Base-by-base conservation (phyloP, 2,888 invertebrate species). In the Meandrusa payeni region DNA sequence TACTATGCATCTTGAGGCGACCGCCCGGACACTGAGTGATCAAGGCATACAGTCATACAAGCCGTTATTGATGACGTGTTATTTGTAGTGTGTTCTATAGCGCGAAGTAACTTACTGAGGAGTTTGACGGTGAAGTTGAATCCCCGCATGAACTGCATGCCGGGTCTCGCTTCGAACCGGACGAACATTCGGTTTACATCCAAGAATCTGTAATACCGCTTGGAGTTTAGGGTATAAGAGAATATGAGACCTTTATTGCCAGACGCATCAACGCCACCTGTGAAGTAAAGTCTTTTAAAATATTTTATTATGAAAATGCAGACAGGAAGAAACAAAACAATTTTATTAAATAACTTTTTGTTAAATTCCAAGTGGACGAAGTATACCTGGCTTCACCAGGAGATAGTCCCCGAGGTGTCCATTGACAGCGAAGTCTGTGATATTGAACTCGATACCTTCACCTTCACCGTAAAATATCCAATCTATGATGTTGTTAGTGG, bases 41-140 rank as follows among this genome's bases (percentile, higher is more conserved):
- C n/a, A n/a, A n/a, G n/a, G n/a, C n/a, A n/a, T n/a, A n/a, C n/a
- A n/a, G n/a, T n/a, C n/a, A n/a, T n/a, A n/a, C n/a, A n/a, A n/a
- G n/a, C n/a, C n/a, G n/a, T n/a, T n/a, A n/a, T n/a, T n/a, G n/a
- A n/a, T n/a, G n/a, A n/a, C n/a, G n/a, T n/a, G n/a, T n/a, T n/a
- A n/a, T n/a, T n/a, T n/a, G n/a, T n/a, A n/a, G n/a, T n/a, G n/a
- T n/a, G n/a, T n/a, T n/a, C n/a, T n/a, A n/a, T n/a, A n/a, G n/a
- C n/a, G n/a, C n/a, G n/a, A n/a, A n/a, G n/a, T n/a, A n/a, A 73
- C 83, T 77, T 47, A 87, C 86, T 52, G 1, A 87, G 70, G 62
- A 77, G 62, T 34, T 63, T 76, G 11, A 67, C 69, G 31, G 69
- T 76, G 36, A 85, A 55, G 2, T 52, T 57, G 53, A 82, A 86